A percentile compares a stretch with the other conserved stretches of the same genome.
phyloP scores from a whole-genome alignment of 2,797 vertebrate species.

The Pteronotus mesoamericanus region DNA sequence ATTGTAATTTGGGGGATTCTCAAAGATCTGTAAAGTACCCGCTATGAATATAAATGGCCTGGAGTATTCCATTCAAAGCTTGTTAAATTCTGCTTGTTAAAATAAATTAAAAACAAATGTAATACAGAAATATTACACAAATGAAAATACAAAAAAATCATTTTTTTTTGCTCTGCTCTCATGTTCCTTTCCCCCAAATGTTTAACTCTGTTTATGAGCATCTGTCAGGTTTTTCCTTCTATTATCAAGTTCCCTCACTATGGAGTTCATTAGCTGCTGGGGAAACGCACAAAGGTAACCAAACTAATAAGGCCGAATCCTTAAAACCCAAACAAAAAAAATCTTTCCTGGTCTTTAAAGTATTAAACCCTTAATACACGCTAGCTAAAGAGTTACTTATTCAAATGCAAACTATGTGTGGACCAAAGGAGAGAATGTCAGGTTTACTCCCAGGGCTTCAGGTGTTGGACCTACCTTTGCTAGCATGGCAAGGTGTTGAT shows the following conservation, averaged over 20 bases:
- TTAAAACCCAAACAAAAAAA: conserved; percentile 53
- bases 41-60: neutral
- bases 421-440: neutral
- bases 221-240: conserved; percentile 46
- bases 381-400: neutral
- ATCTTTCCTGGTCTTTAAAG: conserved; percentile 8
- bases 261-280: conserved; percentile 47
- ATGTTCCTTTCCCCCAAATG: conserved; percentile 38
- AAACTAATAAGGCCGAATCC: neutral
- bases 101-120: conserved; percentile 57
- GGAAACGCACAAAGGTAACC: conserved; percentile 59
- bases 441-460: neutral
- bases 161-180: conserved; percentile 42
- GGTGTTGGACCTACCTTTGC: conserved; percentile 88
- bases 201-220: conserved; percentile 21
- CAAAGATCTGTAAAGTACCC: conserved; percentile 17
- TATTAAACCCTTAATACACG: neutral
- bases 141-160: conserved; percentile 19
- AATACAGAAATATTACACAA: conserved; percentile 43
- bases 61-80: conserved; percentile 35
- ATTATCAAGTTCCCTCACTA: conserved; percentile 25
- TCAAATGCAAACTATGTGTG: neutral
- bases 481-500: conserved; percentile 98
- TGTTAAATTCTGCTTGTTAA: conserved; percentile 43
- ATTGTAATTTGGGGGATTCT: conserved; percentile 18